Base-by-base conservation (phyloP, 2,113 vertebrate species). In the Mus spicilegus region DNA sequence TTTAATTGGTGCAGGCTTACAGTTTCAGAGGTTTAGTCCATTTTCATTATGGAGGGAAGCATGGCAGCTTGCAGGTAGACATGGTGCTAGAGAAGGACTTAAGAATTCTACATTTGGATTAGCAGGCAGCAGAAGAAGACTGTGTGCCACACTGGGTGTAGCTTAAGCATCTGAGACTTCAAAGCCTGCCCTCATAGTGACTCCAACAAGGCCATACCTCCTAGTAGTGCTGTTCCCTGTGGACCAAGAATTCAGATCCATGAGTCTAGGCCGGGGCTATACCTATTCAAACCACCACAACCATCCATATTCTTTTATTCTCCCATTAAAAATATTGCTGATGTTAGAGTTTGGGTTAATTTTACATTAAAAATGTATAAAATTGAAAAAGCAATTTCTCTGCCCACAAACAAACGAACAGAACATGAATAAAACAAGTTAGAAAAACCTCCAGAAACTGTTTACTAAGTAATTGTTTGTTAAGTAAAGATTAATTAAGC, bases 381-480 rank as follows among this genome's bases (percentile, higher is more conserved):
- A 76, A 75, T 61, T 63, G 24, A 56, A 90, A 89, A 82, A 65
- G 5, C 39, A 65, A 5, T n/a, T 70, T 49, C 22, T 90, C 67
- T 90, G n/a, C 33, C 39, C 42, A 82, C 84, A 65, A 67, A 30
- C 7, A 85, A 14, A 94, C 24, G 3, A 33, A 26, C 22, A 96
- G 49, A 75, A 54, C 28, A 72, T 77, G 39, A 94, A 86, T n/a
- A 33, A 89, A 90, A 80, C n/a, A 5, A 96, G 39, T 75, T 58
- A 89, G 14, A 94, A 80, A 51, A 89, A 28, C 51, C 51, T 81
- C 33, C 86, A 65, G 22, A 91, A 94, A 58, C 12, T 7, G 9
- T 81, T 81, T 58, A 58, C 36, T n/a, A n/a, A 24, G 33, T 58
- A 81, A 81, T 58, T 24, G 22, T n/a, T 81, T 24, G 51, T 58